Evolutionary conservation across 1,140 invertebrate genomes (phyloP).

Genomic region (Pseudomyrmex gracilis): DNA sequence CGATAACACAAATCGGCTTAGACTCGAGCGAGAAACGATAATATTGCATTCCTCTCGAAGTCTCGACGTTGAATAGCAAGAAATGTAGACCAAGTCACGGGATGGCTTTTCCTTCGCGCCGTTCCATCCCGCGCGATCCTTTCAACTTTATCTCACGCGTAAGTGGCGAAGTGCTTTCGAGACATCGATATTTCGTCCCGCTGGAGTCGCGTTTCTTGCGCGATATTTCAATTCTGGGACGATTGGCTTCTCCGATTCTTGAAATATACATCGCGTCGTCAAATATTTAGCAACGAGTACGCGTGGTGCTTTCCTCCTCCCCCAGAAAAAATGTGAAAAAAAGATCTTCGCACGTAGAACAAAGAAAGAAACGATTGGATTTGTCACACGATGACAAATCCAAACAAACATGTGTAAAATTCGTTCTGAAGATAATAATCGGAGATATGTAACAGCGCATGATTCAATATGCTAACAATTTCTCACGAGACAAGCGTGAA

Average conservation of each 20-base stretch:
- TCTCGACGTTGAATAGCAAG: slow-evolving; percentile 3
- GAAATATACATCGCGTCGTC: not conserved
- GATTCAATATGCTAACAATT: not conserved
- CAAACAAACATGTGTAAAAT: too few relatives aligned
- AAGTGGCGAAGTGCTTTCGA: not conserved
- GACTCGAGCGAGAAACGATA: slow-evolving; percentile 34
- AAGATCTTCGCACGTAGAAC: too few relatives aligned
- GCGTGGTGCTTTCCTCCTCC: too few relatives aligned
- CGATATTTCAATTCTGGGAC: not conserved
- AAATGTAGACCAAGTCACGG: slow-evolving; percentile 1
- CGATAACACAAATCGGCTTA: slow-evolving; percentile 35
- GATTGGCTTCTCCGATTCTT: not conserved
- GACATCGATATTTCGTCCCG: not conserved
- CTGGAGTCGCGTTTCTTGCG: not conserved
- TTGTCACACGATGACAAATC: too few relatives aligned
- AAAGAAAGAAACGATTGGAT: too few relatives aligned
- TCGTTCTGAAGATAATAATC: slow-evolving; percentile 21
- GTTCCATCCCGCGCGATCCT: not conserved
- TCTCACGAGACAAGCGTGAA: slow-evolving; percentile 11
- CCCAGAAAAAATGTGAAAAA: too few relatives aligned
- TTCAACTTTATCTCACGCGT: slow-evolving; percentile 16
- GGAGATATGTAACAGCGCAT: not conserved
- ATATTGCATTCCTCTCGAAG: slow-evolving; percentile 1
- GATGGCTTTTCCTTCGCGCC: not conserved
- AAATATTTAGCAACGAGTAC: not conserved